Evolutionary conservation across 2,888 invertebrate genomes (phyloP), one percentile per base, ranked within the genome.

Genomic region (Microctonus aethiopoides): DNA sequence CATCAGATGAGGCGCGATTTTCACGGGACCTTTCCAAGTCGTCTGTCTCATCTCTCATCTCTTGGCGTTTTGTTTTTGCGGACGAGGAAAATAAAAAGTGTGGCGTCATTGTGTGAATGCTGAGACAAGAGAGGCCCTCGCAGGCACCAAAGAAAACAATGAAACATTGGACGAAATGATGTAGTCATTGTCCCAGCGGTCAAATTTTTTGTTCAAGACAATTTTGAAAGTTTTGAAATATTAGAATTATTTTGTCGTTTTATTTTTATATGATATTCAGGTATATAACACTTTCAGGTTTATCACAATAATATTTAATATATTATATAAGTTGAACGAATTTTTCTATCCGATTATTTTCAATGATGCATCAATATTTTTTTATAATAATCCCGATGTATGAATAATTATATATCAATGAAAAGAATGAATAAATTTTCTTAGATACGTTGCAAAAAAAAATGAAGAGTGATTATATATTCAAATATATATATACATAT

Each of bases 341-440:
- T 29, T 5, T 5, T 29, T 29, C 7, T 29, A 29, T 29, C 29
- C 84, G 81, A 84, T 83, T 81, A 81, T 79, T 84, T 80, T 78
- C 79, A 78, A 84, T 82, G 84, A 84, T 82, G 77, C 79, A 79
- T 78, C 79, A 78, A 29, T 29, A 29, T 29, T 78, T 75, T 76
- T 80, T 73, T 73, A n/a, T n/a, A n/a, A n/a, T n/a, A n/a, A n/a
- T n/a, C n/a, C n/a, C n/a, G n/a, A n/a, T n/a, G n/a, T n/a, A n/a
- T n/a, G n/a, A n/a, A n/a, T n/a, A n/a, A n/a, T n/a, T n/a, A 71
- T 20, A 16, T 10, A 10, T 9, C 36, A 36, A 36, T 36, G 36
- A 52, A 20, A 16, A 20, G 4, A 9, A 20, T 29, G 29, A 29
- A 26, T 56, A 13, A 57, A 34, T 9, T 57, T 32, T 57, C n/a